Base-by-base conservation (phyloP, 2,113 vertebrate species). In the Chloropsis cyanopogon region DNA sequence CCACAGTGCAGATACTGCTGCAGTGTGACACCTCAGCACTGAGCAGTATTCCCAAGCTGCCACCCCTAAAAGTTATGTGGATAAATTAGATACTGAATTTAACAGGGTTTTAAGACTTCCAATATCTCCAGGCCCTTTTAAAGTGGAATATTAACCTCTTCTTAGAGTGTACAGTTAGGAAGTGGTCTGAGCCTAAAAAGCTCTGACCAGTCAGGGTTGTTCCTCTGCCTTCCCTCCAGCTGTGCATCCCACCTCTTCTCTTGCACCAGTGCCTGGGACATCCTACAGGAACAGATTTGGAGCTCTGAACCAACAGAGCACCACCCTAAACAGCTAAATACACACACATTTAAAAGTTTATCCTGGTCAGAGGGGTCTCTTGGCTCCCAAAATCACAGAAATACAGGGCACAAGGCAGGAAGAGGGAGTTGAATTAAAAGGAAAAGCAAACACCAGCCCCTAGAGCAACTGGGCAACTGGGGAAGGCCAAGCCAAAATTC, bases 281-380 rank as follows among this genome's bases (percentile, higher is more conserved):
- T 28, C 44, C 60, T 24, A 31, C 31, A 16, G 5, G 28, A 59
- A 46, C 2, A 11, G 9, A 11, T 25, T 0, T 49, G 31, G 33
- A 85, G 57, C 33, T 68, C 21, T 77, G 88, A 76, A 88, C 10
- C 66, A 82, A 53, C 14, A 75, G 9, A 90, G 49, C 14, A 33
- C 21, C 23, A 50, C 37, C 46, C 66, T 50, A 50, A 44, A n/a
- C 11, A 72, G 2, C 46, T 15, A 33, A 6, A 64, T 6, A 54
- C 9, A 68, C 11, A 29, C 11, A 41, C 5, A n/a, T 20, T 49
- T 39, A 46, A 2, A 52, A 23, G 20, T 4, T 13, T 0, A 4
- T 11, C 6, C 19, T 28, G 19, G 39, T 39, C 14, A 49, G 13
- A 85, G 42, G 28, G n/a, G 9, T 33, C 33, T 1, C 23, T 54